A percentile compares a stretch with the other conserved stretches of the same genome.
Evolutionary conservation across 2,797 vertebrate species (phyloP).

Genomic region (Crocodylus rhombifer): DNA sequence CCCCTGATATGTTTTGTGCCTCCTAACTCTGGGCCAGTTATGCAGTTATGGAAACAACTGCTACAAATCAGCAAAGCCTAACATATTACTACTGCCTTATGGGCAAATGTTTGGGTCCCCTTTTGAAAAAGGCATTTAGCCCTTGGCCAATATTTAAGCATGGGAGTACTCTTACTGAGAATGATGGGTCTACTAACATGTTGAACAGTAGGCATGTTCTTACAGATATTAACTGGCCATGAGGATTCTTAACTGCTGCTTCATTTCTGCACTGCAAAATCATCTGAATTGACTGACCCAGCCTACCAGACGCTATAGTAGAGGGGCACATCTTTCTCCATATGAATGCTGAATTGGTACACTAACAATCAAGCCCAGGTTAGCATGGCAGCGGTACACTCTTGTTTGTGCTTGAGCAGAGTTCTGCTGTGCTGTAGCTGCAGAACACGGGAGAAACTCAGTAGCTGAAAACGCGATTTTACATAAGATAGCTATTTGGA

Average conservation of each 20-base stretch:
- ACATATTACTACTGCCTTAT: background rate
- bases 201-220: accelerated
- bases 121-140: background rate
- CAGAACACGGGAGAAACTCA: too few species aligned
- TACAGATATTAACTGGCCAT: accelerated
- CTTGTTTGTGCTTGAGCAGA: background rate
- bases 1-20: too few species aligned
- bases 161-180: accelerated
- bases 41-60: background rate
- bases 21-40: background rate
- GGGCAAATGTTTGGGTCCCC: background rate
- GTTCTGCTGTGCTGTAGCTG: background rate
- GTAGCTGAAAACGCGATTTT: background rate
- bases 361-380: background rate
- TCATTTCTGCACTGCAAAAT: too few species aligned
- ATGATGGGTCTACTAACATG: accelerated
- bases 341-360: background rate
- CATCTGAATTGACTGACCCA: background rate
- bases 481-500: background rate
- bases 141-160: accelerated
- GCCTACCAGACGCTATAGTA: background rate
- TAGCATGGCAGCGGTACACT: background rate
- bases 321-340: background rate
- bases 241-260: background rate
- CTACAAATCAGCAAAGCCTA: background rate